Base-by-base conservation (phyloP, 2,888 invertebrate genomes). In the Prenolepis imparis region DNA sequence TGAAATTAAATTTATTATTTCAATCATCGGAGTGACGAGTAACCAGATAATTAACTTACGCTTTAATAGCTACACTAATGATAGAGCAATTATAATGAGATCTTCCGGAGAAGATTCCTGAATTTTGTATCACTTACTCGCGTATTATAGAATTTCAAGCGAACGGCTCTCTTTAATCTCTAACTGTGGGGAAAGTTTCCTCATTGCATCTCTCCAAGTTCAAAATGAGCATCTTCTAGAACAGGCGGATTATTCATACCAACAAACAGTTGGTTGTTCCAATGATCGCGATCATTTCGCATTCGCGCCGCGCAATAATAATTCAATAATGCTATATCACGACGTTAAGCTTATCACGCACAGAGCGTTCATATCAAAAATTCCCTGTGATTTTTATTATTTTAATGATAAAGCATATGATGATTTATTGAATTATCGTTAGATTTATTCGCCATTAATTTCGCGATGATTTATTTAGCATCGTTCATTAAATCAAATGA, bases 211-310 rank as follows among this genome's bases (percentile, higher is more conserved):
- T 11, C 15, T 66, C 28, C 28, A 36, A 44, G 32, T 36, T 59
- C 44, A 28, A 44, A 68, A 24, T 6, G 3, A 55, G 12, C 8
- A 12, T 61, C 59, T 80, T 87, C 82, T 82, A 82, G 55, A 89
- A 87, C 81, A 77, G 55, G 59, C 63, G 68, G 48, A 85, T 87
- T 88, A 84, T 88, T 88, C 85, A 87, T 82, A 68, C 21, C 32
- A 36, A 36, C 57, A 36, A 59, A 44, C 18, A 61, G 75, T 85
- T 84, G 85, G 74, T 82, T 82, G 64, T 63, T 52, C 52, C 84
- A 32, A 70, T 59, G n/a, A 57, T 32, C n/a, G 39, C 28, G 41
- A 28, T 72, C 87, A 87, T 88, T 85, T 88, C 12, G 4, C 52
- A 84, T 80, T 75, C 82, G 87, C 55, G 52, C 44, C 77, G 72